These are phyloP conservation scores for Drosophila testacea DNA, from an alignment of 2,888 invertebrate species.

Conservation along the genomic window DNA sequence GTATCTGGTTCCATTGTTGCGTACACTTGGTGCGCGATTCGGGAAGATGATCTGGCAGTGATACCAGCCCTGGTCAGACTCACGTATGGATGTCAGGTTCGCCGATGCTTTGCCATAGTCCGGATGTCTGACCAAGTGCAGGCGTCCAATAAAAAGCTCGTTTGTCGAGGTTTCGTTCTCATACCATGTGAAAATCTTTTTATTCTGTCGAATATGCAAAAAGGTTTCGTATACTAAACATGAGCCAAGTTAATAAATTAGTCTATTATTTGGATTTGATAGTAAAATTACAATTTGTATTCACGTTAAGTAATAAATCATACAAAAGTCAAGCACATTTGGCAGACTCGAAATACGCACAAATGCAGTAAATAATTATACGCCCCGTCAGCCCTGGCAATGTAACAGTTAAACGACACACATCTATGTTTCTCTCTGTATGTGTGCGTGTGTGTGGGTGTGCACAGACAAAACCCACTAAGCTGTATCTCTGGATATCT, in stretches of 20 bases:
- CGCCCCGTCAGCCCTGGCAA: slow-evolving; percentile 37
- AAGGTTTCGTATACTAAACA: neutral
- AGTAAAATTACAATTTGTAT: slow-evolving; percentile 36
- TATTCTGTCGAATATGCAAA: slow-evolving; percentile 86
- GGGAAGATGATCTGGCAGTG: slow-evolving; percentile 95
- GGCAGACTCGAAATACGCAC: slow-evolving; percentile 5
- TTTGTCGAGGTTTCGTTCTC: slow-evolving; percentile 89
- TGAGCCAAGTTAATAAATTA: slow-evolving; percentile 20
- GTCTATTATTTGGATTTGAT: slow-evolving; percentile 24
- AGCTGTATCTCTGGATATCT: slow-evolving; percentile 32
- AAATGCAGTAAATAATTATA: slow-evolving; percentile 48
- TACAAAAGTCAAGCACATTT: slow-evolving; percentile 38
- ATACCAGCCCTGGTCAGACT: slow-evolving; percentile 96
- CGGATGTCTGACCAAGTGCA: slow-evolving; percentile 87
- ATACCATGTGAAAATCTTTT: slow-evolving; percentile 93
- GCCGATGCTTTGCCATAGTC: slow-evolving; percentile 88
- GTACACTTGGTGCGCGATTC: slow-evolving; percentile 93
- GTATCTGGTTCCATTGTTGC: slow-evolving; percentile 96
- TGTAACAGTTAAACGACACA: slow-evolving; percentile 39
- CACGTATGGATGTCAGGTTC: slow-evolving; percentile 94
- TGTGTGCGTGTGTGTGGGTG: slow-evolving; percentile 6
- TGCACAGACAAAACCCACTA: slow-evolving; percentile 18
- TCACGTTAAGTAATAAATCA: slow-evolving; percentile 38
- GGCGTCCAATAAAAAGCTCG: slow-evolving; percentile 90
- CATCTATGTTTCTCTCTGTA: slow-evolving; percentile 15